These are phyloP conservation scores for Anguilla anguilla DNA, from an alignment of 2,797 vertebrate genomes.

Conservation along the genomic window DNA sequence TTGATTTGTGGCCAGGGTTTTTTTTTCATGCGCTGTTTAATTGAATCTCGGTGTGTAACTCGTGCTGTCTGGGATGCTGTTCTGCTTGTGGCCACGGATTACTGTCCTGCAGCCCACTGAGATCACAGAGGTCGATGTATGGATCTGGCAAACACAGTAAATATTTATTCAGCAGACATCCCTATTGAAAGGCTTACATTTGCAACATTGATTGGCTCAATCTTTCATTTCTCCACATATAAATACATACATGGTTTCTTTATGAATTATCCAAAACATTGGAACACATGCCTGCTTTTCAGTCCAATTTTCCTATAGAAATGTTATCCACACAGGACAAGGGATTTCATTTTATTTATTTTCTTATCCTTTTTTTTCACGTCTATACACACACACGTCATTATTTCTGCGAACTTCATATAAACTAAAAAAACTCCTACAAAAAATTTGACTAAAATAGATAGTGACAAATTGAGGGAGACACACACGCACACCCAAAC, in stretches of 20 bases:
- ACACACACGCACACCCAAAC: slow-evolving; percentile 58
- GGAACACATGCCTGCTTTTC: neutral
- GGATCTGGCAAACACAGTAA: neutral
- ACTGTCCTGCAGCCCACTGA: neutral
- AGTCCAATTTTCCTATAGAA: no score
- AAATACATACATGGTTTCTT: neutral
- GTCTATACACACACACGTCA: neutral
- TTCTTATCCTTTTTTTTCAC: neutral
- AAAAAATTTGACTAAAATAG: slow-evolving; percentile 51
- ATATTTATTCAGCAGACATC: neutral
- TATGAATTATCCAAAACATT: neutral
- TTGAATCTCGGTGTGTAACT: neutral
- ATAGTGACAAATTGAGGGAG: slow-evolving; percentile 57
- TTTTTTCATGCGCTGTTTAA: neutral
- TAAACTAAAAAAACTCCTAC: neutral
- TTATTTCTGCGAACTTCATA: no score
- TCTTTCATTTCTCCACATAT: neutral
- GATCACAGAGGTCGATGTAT: neutral
- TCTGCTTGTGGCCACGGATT: neutral
- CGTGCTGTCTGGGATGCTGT: no score
- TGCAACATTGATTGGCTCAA: neutral
- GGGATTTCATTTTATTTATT: no score
- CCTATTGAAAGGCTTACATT: neutral
- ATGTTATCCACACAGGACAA: no score
- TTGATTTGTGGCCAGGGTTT: neutral